Base-by-base conservation (phyloP, 2,888 invertebrate species). In the Eurytoma californica region DNA sequence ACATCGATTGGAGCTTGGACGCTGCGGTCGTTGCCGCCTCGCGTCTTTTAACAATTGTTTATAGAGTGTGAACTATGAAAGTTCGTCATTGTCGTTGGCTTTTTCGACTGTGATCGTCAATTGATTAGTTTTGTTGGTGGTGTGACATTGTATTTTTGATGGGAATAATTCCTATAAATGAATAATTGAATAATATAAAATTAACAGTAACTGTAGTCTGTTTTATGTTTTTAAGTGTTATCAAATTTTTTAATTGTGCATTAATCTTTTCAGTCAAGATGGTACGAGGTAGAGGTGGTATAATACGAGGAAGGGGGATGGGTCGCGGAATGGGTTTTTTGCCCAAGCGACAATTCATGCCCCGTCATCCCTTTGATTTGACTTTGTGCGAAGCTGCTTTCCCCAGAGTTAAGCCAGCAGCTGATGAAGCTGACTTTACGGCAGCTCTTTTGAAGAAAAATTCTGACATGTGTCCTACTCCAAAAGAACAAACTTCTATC, bases 391-490 rank as follows among this genome's bases (percentile, higher is more conserved):
- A 98, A 88, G 94, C 95, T 58, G 94, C 95, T 0, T 98, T 98
- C 87, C 97, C 97, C 0, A 92, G 96, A 84, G 96, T 96, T 16
- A 94, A 94, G 84, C 93, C 97, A 0, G 93, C 93, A 0, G 92
- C 95, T 0, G 98, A 98, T 86, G 98, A 98, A 88, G 93, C 95
- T 3, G 93, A 94, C 0, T 93, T 98, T 57, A 97, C 97, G 20
- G 92, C 97, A 94, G 97, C 97, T 0, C 92, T 99, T 0, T 91
- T 99, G 63, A 98, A 98, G 89, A 93, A 98, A 55, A 98, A 98
- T 87, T 93, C 95, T 39, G 98, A 99, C 89, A 92, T 99, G 79
- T 97, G 97, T 67, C 98, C 98, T 0, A 94, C 97, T 0, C 94
- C 97, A 0, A 93, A 94, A 2, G 98, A 99, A 86, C 97, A 98